phyloP scores from a whole-genome alignment of 2,113 vertebrate species.

The Condylura cristata region DNA sequence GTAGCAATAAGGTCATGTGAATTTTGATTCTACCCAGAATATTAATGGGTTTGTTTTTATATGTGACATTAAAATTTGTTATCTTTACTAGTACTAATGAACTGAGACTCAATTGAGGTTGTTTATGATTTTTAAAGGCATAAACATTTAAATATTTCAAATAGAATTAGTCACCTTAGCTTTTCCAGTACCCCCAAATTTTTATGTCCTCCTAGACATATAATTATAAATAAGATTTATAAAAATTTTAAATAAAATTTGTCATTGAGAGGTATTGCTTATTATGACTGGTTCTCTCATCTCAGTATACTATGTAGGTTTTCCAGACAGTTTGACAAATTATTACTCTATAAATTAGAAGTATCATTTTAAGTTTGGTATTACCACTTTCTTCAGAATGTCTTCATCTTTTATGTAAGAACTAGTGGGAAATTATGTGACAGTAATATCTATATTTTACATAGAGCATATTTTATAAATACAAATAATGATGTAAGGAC shows the following conservation, averaged over 20 bases:
- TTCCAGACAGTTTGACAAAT: background rate
- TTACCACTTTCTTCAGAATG: constrained; percentile 32
- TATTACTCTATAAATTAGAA: background rate
- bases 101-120: background rate
- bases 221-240: background rate
- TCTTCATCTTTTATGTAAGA: constrained; percentile 12
- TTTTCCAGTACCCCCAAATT: background rate
- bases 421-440: background rate
- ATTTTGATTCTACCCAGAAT: constrained; percentile 35
- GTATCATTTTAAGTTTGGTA: background rate
- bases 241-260: background rate
- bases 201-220: background rate
- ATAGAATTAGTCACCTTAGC: background rate
- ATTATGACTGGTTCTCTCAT: background rate
- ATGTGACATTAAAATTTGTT: constrained; percentile 11
- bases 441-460: background rate
- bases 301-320: background rate
- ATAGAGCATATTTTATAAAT: background rate
- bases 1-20: background rate
- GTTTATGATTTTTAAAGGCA: constrained; percentile 19
- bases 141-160: constrained; percentile 27
- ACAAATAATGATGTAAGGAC: background rate
- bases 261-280: background rate
- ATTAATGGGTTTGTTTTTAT: constrained; percentile 21
- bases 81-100: constrained; percentile 22